Base-by-base conservation (phyloP, 2,888 invertebrate genomes). In the Drosophila formosana region DNA sequence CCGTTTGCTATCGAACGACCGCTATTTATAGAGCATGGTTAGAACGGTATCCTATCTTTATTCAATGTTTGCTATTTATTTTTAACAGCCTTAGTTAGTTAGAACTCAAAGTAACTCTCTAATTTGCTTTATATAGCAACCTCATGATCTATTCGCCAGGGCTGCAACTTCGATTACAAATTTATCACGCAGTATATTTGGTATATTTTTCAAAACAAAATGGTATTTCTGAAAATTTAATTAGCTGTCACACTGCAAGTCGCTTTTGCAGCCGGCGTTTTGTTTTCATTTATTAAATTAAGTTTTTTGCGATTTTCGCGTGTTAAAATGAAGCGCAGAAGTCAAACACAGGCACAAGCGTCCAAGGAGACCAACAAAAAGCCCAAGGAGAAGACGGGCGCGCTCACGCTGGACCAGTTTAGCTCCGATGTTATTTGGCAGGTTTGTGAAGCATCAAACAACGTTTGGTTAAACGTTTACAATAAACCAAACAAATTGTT, bases 361-460 rank as follows among this genome's bases (percentile, higher is more conserved):
- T 9, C 56, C 8, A 67, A 66, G 7, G 66, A 75, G 8, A 6
- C 13, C 2, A 51, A 8, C 8, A 77, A 75, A 0, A 81, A 72
- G 37, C 32, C 53, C 0, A 89, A 86, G 51, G 75, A 72, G 1
- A 90, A 89, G 46, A 43, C 80, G 0, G 86, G 88, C 3, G 74
- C 87, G 0, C 82, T 91, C 0, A 98, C 98, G 0, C 95, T 98
- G 30, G 96, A 97, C 70, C 98, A 98, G 93, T 97, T 98, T 60
- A 97, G 97, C 92, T 94, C 97, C 1, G 98, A 98, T 91, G 94
- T 96, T 90, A 96, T 98, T 81, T 98, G 98, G 77, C 96, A 96
- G 94, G 97, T 97, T 85, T n/a, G 72, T 92, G 53, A 51, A 61
- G 45, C 50, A 18, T 26, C n/a, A 13, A 39, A 4, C 0, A 41